Percentiles rank a stretch among this genome's conserved stretches.
phyloP scores from a whole-genome alignment of 2,888 invertebrate genomes.

The Stictocephala bisonia region DNA sequence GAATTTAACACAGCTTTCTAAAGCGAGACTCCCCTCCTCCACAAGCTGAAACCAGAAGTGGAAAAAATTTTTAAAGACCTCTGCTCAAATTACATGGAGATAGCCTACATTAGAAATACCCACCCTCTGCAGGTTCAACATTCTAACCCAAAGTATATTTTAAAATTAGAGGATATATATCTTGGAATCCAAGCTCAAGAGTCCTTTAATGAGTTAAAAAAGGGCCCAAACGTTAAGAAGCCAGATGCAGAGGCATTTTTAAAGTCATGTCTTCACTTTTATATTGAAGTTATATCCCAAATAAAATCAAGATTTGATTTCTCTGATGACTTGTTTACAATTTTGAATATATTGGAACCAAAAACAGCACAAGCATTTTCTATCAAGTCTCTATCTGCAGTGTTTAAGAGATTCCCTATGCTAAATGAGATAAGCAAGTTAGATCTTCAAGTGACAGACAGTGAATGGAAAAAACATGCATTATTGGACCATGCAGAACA shows the following conservation, averaged over 20 bases:
- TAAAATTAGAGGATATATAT: slow-evolving; percentile 1
- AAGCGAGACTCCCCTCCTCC: slow-evolving; percentile 25
- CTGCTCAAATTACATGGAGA: neutral
- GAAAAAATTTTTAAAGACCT: slow-evolving; percentile 31
- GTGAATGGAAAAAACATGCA: slow-evolving; percentile 37
- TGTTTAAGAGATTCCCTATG: slow-evolving; percentile 38
- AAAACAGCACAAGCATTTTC: neutral
- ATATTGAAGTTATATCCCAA: neutral
- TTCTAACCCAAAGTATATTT: neutral
- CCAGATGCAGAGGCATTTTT: neutral
- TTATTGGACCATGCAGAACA: slow-evolving; percentile 1
- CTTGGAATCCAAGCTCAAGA: neutral
- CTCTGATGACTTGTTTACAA: slow-evolving; percentile 4
- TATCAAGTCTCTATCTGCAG: neutral
- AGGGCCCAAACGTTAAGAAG: neutral
- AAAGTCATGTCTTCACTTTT: neutral
- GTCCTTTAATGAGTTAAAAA: slow-evolving; percentile 2
- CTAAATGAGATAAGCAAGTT: slow-evolving; percentile 3
- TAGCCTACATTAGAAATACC: neutral
- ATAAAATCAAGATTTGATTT: slow-evolving; percentile 32
- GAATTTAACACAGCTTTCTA: slow-evolving; percentile 40
- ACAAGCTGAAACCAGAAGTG: too few species aligned
- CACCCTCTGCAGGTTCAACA: neutral
- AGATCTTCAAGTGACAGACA: slow-evolving; percentile 29
- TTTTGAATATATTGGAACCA: slow-evolving; percentile 28